Conservation (phyloP, 2,888 invertebrate genomes). For the Dysmachus trigonus region DNA sequence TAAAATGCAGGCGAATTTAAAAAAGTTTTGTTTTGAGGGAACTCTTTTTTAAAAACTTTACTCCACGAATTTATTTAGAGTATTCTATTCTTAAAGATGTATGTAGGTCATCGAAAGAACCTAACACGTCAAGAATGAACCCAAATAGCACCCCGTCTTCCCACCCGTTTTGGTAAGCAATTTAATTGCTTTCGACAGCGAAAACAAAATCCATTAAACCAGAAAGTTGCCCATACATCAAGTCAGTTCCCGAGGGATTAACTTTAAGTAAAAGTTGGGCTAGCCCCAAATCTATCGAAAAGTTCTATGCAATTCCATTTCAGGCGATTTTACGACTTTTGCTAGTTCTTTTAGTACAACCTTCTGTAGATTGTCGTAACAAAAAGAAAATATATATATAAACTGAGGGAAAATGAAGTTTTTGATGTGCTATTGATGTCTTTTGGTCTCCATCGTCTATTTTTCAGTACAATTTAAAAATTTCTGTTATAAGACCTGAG, state of each 20-base stretch:
- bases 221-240: not conserved
- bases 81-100: no score
- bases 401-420: not conserved
- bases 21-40: no score
- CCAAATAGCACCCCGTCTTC: not conserved
- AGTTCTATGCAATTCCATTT: not conserved
- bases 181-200: not conserved
- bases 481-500: no score
- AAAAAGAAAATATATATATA: not conserved
- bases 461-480: not conserved
- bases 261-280: not conserved
- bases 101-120: not conserved
- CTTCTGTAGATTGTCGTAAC: not conserved
- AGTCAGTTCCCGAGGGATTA: not conserved
- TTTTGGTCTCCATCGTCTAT: not conserved
- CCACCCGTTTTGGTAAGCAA: not conserved
- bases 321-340: not conserved
- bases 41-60: no score
- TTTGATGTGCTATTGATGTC: not conserved
- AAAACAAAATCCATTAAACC: not conserved
- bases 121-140: not conserved
- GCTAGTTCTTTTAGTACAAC: not conserved
- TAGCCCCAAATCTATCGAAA: not conserved
- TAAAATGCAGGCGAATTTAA: no score
- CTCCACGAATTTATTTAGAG: not conserved